Conservation (phyloP, 2,888 invertebrate genomes). For the Bhutanitis thaidina region DNA sequence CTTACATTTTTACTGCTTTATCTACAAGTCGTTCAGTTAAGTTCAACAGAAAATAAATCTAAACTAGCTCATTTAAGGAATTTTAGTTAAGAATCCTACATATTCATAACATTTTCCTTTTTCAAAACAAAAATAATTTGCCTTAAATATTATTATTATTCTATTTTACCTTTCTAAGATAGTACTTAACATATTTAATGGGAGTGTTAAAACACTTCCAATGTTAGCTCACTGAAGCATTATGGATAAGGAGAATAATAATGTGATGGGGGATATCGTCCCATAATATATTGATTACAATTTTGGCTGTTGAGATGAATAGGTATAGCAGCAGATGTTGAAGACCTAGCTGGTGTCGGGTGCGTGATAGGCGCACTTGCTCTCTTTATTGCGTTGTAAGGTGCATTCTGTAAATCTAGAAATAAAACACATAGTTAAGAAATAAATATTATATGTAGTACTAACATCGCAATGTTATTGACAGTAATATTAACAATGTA, state of each 20-base stretch:
- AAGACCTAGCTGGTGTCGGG: not conserved
- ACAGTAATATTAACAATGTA: no score
- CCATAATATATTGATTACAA: conserved; percentile 7
- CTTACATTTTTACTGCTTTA: not conserved
- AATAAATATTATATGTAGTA: no score
- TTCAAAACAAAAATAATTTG: no score
- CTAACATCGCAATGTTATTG: no score
- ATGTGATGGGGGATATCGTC: not conserved
- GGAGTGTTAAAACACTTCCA: not conserved
- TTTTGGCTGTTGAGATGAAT: not conserved
- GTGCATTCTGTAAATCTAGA: conserved; percentile 2
- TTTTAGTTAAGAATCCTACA: no score
- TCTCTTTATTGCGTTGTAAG: not conserved
- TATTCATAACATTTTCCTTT: no score
- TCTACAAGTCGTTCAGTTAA: conserved; percentile 2
- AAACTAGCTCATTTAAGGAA: no score
- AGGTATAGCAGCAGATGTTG: conserved; percentile 1
- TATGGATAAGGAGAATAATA: conserved; percentile 3
- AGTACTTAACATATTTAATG: no score
- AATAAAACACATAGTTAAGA: not conserved
- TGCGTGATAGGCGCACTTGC: not conserved
- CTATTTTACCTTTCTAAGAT: no score
- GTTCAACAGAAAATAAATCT: not conserved
- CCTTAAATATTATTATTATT: no score
- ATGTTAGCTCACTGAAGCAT: not conserved